These are phyloP conservation scores for Bombyx mandarina DNA, from an alignment of 1,140 invertebrate species.

Conservation along the genomic window DNA sequence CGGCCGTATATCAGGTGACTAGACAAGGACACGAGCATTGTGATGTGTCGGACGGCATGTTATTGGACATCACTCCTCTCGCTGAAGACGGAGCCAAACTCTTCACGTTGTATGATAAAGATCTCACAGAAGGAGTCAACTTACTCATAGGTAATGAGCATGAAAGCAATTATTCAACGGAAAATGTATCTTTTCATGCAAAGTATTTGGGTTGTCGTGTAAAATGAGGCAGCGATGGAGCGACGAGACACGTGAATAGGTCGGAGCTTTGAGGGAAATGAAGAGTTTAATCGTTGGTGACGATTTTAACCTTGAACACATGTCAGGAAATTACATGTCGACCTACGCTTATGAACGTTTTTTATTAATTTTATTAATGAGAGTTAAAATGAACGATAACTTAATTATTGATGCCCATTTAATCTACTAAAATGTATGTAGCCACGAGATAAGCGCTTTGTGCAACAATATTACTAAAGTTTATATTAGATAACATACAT, in stretches of 20 bases:
- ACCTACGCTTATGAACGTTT: too few relatives aligned
- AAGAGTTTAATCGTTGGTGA: background rate
- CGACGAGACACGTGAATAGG: background rate
- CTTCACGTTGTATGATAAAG: conserved; percentile 78
- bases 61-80: conserved; percentile 77
- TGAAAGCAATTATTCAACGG: background rate
- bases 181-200: conserved; percentile 6
- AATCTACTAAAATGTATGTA: too few relatives aligned
- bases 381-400: too few relatives aligned
- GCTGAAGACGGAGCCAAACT: conserved; percentile 75
- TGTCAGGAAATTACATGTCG: too few relatives aligned
- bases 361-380: too few relatives aligned
- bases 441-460: too few relatives aligned
- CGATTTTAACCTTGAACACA: too few relatives aligned
- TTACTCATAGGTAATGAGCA: conserved; percentile 73
- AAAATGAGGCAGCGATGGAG: background rate
- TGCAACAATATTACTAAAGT: too few relatives aligned
- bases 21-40: conserved; percentile 77
- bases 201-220: background rate
- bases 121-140: conserved; percentile 78
- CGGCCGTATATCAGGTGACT: conserved; percentile 77
- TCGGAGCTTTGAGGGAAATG: background rate
- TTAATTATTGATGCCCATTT: too few relatives aligned
- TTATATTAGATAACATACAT: too few relatives aligned
- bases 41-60: conserved; percentile 75